Evolutionary conservation across 2,113 vertebrate genomes (phyloP), one percentile per base, ranked within the genome.

Genomic region (Pluvianellus socialis): DNA sequence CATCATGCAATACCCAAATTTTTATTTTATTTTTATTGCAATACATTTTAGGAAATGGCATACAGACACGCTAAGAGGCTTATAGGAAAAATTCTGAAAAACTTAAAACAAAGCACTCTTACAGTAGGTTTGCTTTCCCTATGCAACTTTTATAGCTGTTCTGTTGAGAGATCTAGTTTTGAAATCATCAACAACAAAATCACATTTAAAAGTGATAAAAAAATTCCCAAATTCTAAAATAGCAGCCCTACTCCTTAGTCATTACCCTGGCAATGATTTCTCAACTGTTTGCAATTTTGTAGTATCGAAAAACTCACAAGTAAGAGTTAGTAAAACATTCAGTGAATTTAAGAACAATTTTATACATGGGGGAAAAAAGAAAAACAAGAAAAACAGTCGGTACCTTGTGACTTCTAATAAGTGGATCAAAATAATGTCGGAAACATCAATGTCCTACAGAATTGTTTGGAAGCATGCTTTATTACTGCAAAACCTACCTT

Each of bases 401-500:
- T 61, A 82, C 10, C 15, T 72, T 90, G 26, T 50, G 59, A 70
- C 35, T 88, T 74, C n/a, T 47, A 56, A 15, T 8, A 88, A 38
- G 32, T 22, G 14, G 12, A 75, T 52, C 35, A 67, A 11, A 77
- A 49, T 38, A 61, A 73, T 2, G 13, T 15, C 56, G 14, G 70
- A 74, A 88, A 65, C 3, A 71, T 58, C 30, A 12, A 8, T n/a
- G 28, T 65, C 12, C 58, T 50, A 76, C 7, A 58, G 12, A 79
- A 80, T 14, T 79, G 35, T 79, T 52, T 67, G 30, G 33, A 88
- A 91, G 52, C 12, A 56, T 26, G 22, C 4, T 53, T 80, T 45
- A 63, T 12, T 56, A 62, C 59, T 30, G 44, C 32, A 65, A 93
- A 92, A 94, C 94, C 94, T 96, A 99, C 99, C 97, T 97, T 90